A percentile compares a stretch with the other conserved stretches of the same genome.
Conservation (phyloP, 2,888 invertebrate genomes). For the Drosophila diplacantha region DNA sequence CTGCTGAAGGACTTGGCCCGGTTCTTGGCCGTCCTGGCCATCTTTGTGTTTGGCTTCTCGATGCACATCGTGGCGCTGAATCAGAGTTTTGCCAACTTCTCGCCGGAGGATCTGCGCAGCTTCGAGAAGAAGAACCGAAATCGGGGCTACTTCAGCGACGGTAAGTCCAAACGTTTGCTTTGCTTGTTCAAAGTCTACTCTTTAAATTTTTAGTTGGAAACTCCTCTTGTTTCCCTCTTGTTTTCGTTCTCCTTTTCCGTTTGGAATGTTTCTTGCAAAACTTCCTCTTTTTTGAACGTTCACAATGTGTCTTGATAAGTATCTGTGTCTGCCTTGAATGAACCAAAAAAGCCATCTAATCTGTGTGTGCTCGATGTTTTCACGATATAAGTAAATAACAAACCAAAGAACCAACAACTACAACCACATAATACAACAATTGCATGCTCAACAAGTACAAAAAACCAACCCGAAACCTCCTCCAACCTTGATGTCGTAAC, state of each 20-base stretch:
- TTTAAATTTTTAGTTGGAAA: conserved; percentile 16
- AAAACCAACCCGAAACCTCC: conserved; percentile 43
- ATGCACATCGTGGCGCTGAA: conserved; percentile 97
- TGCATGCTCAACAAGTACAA: conserved; percentile 68
- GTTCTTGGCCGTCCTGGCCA: conserved; percentile 97
- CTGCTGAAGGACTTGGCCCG: conserved; percentile 95
- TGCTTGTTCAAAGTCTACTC: conserved; percentile 41
- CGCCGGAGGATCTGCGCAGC: conserved; percentile 81
- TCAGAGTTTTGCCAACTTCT: conserved; percentile 90
- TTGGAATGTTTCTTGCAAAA: conserved; percentile 66
- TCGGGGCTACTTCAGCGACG: conserved; percentile 84
- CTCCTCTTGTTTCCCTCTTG: conserved; percentile 4
- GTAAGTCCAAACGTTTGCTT: conserved; percentile 80
- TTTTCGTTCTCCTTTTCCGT: conserved; percentile 7
- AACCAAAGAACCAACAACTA: conserved; percentile 45
- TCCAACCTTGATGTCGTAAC: conserved; percentile 60
- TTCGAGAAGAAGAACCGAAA: conserved; percentile 80
- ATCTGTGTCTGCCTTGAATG: conserved; percentile 74
- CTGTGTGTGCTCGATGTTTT: conserved; percentile 60
- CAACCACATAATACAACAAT: conserved; percentile 64
- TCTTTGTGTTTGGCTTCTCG: conserved; percentile 99
- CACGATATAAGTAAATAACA: conserved; percentile 50
- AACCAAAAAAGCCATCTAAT: conserved; percentile 51
- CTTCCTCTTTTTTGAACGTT: conserved; percentile 47
- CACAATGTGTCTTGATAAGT: conserved; percentile 76